These are phyloP conservation scores for Scaptomyza graminum DNA, from an alignment of 1,140 invertebrate species.

Conservation along the genomic window DNA sequence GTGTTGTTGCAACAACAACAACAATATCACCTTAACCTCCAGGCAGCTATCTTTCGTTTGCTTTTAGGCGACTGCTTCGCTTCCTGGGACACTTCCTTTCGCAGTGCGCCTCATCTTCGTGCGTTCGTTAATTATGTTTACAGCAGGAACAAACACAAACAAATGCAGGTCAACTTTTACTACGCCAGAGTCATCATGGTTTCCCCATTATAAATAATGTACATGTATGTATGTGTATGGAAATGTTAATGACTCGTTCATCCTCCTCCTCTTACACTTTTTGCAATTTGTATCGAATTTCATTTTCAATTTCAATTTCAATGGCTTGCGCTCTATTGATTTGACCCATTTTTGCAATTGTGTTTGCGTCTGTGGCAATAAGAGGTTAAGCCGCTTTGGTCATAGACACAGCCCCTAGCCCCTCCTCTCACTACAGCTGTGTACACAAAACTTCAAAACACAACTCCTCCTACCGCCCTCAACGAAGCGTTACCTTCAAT, in stretches of 20 bases:
- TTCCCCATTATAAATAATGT: not conserved
- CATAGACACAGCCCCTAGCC: slow-evolving; percentile 11
- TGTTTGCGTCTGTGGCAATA: slow-evolving; percentile 43
- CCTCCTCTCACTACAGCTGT: slow-evolving; percentile 18
- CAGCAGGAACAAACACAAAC: slow-evolving; percentile 73
- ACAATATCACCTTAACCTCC: slow-evolving; percentile 36
- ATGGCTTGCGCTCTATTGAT: slow-evolving; percentile 55
- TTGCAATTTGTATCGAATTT: slow-evolving; percentile 68
- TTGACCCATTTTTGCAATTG: slow-evolving; percentile 61
- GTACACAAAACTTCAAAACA: slow-evolving; percentile 19
- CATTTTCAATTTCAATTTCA: slow-evolving; percentile 65
- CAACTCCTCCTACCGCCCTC: not conserved
- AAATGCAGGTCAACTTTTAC: slow-evolving; percentile 50
- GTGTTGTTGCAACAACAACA: not conserved
- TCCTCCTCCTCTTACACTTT: not conserved
- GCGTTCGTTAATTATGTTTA: slow-evolving; percentile 59
- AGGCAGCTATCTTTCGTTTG: slow-evolving; percentile 22
- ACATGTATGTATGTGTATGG: not conserved
- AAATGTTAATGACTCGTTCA: slow-evolving; percentile 4
- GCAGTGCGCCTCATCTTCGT: slow-evolving; percentile 14
- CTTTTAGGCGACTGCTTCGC: slow-evolving; percentile 38
- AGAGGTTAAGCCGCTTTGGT: slow-evolving; percentile 66
- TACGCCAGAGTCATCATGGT: slow-evolving; percentile 2
- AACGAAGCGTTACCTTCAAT: slow-evolving; percentile 56
- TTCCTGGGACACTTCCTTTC: slow-evolving; percentile 54